Conservation (phyloP, 2,797 vertebrate genomes). For the Clarias platycephalus region DNA sequence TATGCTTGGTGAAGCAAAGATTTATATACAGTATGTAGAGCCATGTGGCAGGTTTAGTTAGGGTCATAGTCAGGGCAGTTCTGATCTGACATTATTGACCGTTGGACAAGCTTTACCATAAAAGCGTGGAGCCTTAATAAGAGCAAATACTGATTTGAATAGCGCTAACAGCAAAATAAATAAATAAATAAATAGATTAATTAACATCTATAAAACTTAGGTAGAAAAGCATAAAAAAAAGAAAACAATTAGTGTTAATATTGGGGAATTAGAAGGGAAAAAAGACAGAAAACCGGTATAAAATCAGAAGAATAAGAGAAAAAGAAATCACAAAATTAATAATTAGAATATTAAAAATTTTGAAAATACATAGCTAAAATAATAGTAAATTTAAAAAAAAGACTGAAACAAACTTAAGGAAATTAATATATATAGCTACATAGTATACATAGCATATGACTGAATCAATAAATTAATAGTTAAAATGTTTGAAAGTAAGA, state of each 20-base stretch:
- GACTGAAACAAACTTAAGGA: too few relatives aligned
- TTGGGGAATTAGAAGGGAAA: neutral
- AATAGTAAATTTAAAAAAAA: neutral
- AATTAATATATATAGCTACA: too few relatives aligned
- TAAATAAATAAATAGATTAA: neutral
- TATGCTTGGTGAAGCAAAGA: slow-evolving; percentile 30
- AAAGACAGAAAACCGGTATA: neutral
- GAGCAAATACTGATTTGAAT: neutral
- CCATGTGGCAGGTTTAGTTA: slow-evolving; percentile 20
- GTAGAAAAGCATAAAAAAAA: neutral
- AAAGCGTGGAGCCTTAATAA: neutral
- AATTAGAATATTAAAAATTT: neutral
- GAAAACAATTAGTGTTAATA: neutral
- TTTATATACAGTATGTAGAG: neutral
- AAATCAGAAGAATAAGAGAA: neutral
- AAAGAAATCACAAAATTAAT: neutral
- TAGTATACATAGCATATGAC: neutral
- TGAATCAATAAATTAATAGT: neutral
- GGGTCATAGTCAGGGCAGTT: neutral
- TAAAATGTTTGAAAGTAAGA: neutral
- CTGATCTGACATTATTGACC: slow-evolving; percentile 2
- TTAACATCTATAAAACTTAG: neutral
- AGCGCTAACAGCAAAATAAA: too few relatives aligned
- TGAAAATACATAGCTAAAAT: neutral
- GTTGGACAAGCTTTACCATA: neutral